Conservation (phyloP, 1,140 invertebrate species). For the Drosophila kepulauana region DNA sequence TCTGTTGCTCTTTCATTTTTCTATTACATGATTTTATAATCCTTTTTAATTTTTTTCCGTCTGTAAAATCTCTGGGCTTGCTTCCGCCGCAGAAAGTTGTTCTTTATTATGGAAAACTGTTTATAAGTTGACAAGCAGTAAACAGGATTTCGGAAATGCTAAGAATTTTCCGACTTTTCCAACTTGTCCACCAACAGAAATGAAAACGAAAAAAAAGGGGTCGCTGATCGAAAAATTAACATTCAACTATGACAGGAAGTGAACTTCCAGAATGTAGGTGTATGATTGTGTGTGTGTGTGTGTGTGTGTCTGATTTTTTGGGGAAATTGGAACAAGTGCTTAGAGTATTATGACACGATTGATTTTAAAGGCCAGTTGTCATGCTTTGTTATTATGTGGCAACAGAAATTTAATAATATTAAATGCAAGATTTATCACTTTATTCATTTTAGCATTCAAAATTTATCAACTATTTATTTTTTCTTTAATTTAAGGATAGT, state of each 20-base stretch:
- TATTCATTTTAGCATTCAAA: too few species aligned
- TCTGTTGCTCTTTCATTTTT: conserved; percentile 63
- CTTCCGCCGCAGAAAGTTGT: conserved; percentile 72
- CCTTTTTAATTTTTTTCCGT: conserved; percentile 47
- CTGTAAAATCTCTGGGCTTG: conserved; percentile 38
- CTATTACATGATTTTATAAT: conserved; percentile 69
- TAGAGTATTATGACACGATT: conserved; percentile 10
- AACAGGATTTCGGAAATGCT: conserved; percentile 76
- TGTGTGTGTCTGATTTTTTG: conserved; percentile 22
- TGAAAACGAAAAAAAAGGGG: conserved; percentile 16
- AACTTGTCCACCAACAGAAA: neutral
- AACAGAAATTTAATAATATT: too few species aligned
- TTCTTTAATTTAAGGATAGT: too few species aligned
- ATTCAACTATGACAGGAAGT: conserved; percentile 63
- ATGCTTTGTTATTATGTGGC: too few species aligned
- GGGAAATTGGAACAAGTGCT: conserved; percentile 44
- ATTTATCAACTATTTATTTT: too few species aligned
- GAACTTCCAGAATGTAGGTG: conserved; percentile 19
- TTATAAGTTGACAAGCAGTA: conserved; percentile 80
- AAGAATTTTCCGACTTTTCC: conserved; percentile 41
- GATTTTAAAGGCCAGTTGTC: neutral
- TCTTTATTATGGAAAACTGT: conserved; percentile 76
- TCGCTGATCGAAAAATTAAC: conserved; percentile 54
- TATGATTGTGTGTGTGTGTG: neutral
- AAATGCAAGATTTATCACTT: too few species aligned